Base-by-base conservation (phyloP, 2,888 invertebrate genomes). In the Plagiodera versicolora region DNA sequence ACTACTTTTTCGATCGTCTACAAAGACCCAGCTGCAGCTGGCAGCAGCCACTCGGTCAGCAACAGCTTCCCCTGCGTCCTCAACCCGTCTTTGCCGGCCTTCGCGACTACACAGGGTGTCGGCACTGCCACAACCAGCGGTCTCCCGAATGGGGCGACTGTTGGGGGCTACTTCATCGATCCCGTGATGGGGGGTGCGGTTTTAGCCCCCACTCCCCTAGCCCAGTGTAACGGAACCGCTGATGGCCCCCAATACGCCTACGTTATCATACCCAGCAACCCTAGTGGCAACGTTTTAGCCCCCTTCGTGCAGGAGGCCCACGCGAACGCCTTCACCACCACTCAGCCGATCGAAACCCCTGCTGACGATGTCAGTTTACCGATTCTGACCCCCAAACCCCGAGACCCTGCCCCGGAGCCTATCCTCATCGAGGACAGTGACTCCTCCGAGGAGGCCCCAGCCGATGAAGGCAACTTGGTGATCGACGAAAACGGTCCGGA, bases 401-500 rank as follows among this genome's bases (percentile, higher is more conserved):
- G n/a, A n/a, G n/a, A n/a, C n/a, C n/a, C n/a, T n/a, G n/a, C n/a
- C n/a, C 39, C 8, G 39, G 11, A 39, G 8, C 14, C 39, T 6
- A 39, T 39, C 11, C 14, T 39, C 3, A 39, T 39, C 14, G 39
- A 39, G 14, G 39, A 39, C 14, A 39, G 39, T 14, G 39, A 39
- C 11, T 39, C 39, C 39, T 39, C 39, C 11, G n/a, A 14, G 4
- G 39, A 39, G n/a, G 39, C n/a, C 4, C 39, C 17, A n/a, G 28
- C 50, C n/a, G 65, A 63, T 6, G 61, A 55, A 20, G 57, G 18
- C 1, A 53, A 58, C 50, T 55, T 66, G 28, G 58, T 66, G 10
- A 66, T 66, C 35, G 65, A 66, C 52, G 65, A 65, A 28, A 53
- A 19, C 11, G 39, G 18, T 19, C 49, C 44, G 46, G 45, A 55